These are phyloP conservation scores for Pterophyllum scalare DNA, from an alignment of 2,113 vertebrate species.

Conservation along the genomic window DNA sequence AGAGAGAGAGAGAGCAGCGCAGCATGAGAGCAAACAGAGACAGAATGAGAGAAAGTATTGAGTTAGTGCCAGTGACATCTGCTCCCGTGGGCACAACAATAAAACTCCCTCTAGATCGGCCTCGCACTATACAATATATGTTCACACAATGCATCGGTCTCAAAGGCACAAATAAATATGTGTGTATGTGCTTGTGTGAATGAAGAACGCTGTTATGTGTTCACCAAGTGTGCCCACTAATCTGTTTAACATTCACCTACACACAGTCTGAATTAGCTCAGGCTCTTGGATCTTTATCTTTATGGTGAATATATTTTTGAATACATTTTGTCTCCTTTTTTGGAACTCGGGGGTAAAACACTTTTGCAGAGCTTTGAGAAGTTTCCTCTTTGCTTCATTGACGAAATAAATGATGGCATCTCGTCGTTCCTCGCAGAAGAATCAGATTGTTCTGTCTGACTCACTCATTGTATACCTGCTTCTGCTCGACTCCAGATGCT, in stretches of 20 bases:
- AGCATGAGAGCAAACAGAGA: constrained; percentile 58
- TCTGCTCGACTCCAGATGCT: constrained; percentile 22
- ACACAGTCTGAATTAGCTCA: constrained; percentile 52
- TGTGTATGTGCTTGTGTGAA: constrained; percentile 17
- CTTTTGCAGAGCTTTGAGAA: not conserved
- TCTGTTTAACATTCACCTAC: constrained; percentile 62
- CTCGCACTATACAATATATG: constrained; percentile 62
- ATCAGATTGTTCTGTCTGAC: not conserved
- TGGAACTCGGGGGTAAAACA: fast-evolving
- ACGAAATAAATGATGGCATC: not conserved
- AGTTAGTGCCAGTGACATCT: constrained; percentile 82
- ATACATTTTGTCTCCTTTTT: not conserved
- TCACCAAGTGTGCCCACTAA: constrained; percentile 33
- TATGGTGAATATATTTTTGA: not conserved
- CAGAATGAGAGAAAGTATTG: constrained; percentile 76
- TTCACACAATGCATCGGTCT: constrained; percentile 60
- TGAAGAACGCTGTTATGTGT: constrained; percentile 29
- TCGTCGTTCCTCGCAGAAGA: not conserved
- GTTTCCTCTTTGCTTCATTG: not conserved
- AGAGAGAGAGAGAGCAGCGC: constrained; percentile 46
- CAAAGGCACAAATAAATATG: constrained; percentile 61
- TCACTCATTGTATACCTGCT: not conserved
- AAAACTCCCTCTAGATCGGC: constrained; percentile 77
- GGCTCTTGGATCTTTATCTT: constrained; percentile 5
- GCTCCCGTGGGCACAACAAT: constrained; percentile 83